These are phyloP conservation scores for Drosophila mulleri DNA, from an alignment of 2,888 invertebrate species.

Conservation along the genomic window DNA sequence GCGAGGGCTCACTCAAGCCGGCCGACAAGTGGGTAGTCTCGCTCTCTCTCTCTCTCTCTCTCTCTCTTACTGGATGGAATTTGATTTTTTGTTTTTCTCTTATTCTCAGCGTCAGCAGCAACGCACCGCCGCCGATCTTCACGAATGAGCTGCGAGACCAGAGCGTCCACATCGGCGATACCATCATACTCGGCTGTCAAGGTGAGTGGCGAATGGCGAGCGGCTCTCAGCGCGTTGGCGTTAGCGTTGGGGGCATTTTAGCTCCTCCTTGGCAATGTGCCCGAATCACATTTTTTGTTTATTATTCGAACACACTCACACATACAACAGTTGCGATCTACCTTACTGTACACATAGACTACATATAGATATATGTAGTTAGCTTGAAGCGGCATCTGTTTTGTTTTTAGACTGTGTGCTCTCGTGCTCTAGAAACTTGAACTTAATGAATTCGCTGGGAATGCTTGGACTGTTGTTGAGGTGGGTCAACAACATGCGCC, in stretches of 20 bases:
- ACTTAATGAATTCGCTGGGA: constrained; percentile 74
- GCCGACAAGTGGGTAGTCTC: constrained; percentile 87
- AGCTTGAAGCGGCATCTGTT: constrained; percentile 50
- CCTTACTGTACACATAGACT: constrained; percentile 21
- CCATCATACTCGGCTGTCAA: constrained; percentile 90
- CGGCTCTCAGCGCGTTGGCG: constrained; percentile 38
- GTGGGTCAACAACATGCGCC: constrained; percentile 78
- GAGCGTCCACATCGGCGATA: constrained; percentile 92
- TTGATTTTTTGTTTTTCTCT: neutral
- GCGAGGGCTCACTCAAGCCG: constrained; percentile 89
- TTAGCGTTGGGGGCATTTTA: constrained; percentile 7
- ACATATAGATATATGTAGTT: constrained; percentile 24
- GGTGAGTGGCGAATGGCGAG: constrained; percentile 85
- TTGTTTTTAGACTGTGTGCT: constrained; percentile 49
- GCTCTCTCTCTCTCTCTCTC: neutral
- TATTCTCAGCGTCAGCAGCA: constrained; percentile 74
- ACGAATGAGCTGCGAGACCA: constrained; percentile 90
- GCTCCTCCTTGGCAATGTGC: constrained; percentile 68
- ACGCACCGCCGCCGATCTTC: constrained; percentile 90
- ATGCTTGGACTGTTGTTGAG: constrained; percentile 74
- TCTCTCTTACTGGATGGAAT: neutral
- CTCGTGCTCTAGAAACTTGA: constrained; percentile 82
- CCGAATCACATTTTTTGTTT: constrained; percentile 60
- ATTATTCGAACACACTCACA: constrained; percentile 42
- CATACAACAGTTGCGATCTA: constrained; percentile 7